These are phyloP conservation scores for Adela reaumurella DNA, from an alignment of 2,888 invertebrate genomes.

Conservation along the genomic window DNA sequence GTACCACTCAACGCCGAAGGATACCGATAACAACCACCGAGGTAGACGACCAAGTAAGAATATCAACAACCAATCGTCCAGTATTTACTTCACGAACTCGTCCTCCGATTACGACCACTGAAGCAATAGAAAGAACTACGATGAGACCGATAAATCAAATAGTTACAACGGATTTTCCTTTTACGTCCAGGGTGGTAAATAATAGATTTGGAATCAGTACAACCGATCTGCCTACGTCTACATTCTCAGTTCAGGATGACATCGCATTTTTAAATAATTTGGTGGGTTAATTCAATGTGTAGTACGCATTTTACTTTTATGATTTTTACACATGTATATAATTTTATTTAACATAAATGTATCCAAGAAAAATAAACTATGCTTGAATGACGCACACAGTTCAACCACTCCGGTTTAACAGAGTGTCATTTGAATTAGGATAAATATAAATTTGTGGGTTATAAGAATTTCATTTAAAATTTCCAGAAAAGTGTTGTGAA, in stretches of 20 bases:
- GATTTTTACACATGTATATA: too few species aligned
- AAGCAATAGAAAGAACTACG: slow-evolving; percentile 10
- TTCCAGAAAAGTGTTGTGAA: slow-evolving; percentile 47
- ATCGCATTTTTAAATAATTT: slow-evolving; percentile 58
- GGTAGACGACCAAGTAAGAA: not conserved
- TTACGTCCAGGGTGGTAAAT: slow-evolving; percentile 11
- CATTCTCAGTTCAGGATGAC: slow-evolving; percentile 54
- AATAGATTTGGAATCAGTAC: slow-evolving; percentile 15
- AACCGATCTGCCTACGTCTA: slow-evolving; percentile 41
- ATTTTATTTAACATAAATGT: too few species aligned
- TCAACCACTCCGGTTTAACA: too few species aligned
- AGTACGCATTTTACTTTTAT: too few species aligned
- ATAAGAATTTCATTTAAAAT: not conserved
- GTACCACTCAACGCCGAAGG: not conserved
- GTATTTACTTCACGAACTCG: slow-evolving; percentile 7
- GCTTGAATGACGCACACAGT: too few species aligned
- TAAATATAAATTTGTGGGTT: not conserved
- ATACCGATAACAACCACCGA: not conserved
- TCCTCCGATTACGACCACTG: slow-evolving; percentile 17
- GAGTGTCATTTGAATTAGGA: too few species aligned
- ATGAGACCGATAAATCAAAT: slow-evolving; percentile 24
- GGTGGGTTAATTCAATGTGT: too few species aligned
- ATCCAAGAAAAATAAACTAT: too few species aligned
- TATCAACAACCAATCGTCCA: not conserved
- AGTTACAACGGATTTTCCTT: slow-evolving; percentile 19